Evolutionary conservation across 92 coral and sea anemone species (phyloP).

Genomic region (Muricea muricata): DNA sequence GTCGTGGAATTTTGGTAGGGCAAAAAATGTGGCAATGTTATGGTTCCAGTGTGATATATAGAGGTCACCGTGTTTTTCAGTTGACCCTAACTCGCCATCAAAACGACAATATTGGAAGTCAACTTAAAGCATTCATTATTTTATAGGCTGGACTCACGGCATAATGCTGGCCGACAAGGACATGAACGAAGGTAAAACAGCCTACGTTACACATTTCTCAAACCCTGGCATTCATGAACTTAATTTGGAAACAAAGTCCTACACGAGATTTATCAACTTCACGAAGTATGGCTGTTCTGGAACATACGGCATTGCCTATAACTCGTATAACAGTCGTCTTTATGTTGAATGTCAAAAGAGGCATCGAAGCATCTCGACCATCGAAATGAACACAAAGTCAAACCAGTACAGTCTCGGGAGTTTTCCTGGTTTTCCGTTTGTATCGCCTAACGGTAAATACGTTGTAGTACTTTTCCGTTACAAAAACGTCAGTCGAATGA

Average conservation of each 20-base stretch:
- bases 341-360: slow-evolving; percentile 41
- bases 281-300: slow-evolving; percentile 51
- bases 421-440: slow-evolving; percentile 50
- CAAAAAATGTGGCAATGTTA: too few species aligned
- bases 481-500: slow-evolving; percentile 52
- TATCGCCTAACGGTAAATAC: slow-evolving; percentile 61
- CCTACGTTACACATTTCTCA: slow-evolving; percentile 55
- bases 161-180: slow-evolving; percentile 54
- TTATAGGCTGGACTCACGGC: slow-evolving; percentile 59
- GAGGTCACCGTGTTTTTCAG: too few species aligned
- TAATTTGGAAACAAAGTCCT: slow-evolving; percentile 45
- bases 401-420: too few species aligned
- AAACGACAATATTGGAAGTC: background rate
- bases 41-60: too few species aligned
- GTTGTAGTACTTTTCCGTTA: slow-evolving; percentile 27
- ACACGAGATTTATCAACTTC: slow-evolving; percentile 44
- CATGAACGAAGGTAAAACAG: slow-evolving; percentile 47
- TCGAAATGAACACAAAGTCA: slow-evolving; percentile 33
- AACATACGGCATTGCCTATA: slow-evolving; percentile 58
- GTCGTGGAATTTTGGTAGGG: too few species aligned
- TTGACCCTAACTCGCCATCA: background rate
- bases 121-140: background rate
- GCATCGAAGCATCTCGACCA: background rate
- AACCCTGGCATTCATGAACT: slow-evolving; percentile 63
- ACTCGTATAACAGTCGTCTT: slow-evolving; percentile 50